phyloP scores from a whole-genome alignment of 2,888 invertebrate species.

The Trichacis sp. region DNA sequence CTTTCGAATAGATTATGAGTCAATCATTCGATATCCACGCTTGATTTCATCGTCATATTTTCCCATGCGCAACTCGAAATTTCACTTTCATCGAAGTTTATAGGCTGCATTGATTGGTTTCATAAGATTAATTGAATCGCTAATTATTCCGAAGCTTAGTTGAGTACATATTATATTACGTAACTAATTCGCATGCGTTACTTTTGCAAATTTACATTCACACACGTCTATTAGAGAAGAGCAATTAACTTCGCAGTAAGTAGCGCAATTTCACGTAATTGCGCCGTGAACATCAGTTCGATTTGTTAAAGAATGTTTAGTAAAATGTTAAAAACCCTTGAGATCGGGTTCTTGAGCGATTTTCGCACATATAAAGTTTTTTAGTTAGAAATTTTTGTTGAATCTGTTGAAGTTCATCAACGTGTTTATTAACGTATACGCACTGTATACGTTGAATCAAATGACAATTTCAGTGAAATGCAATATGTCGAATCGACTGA shows the following conservation, averaged over 20 bases:
- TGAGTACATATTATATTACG: neutral
- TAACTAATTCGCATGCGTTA: neutral
- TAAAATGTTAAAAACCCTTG: too few species aligned
- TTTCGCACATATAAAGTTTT: too few species aligned
- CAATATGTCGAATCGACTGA: too few species aligned
- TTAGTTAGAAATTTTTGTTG: too few species aligned
- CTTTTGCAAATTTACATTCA: neutral
- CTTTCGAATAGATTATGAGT: constrained; percentile 42
- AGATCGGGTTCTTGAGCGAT: too few species aligned
- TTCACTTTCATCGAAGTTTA: constrained; percentile 31
- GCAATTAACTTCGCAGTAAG: neutral
- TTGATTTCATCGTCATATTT: constrained; percentile 29
- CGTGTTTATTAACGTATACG: too few species aligned
- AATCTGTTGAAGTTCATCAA: too few species aligned
- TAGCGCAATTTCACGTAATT: too few species aligned
- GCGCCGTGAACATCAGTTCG: too few species aligned
- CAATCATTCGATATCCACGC: constrained; percentile 29
- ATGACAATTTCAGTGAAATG: too few species aligned
- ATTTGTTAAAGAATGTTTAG: too few species aligned
- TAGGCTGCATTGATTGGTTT: neutral
- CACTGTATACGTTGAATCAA: too few species aligned
- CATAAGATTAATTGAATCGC: neutral
- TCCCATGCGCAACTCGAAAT: constrained; percentile 18
- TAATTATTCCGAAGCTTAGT: neutral
- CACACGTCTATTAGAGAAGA: neutral